These are phyloP conservation scores for Odontothrips loti DNA, from an alignment of 2,888 invertebrate species.

Conservation along the genomic window DNA sequence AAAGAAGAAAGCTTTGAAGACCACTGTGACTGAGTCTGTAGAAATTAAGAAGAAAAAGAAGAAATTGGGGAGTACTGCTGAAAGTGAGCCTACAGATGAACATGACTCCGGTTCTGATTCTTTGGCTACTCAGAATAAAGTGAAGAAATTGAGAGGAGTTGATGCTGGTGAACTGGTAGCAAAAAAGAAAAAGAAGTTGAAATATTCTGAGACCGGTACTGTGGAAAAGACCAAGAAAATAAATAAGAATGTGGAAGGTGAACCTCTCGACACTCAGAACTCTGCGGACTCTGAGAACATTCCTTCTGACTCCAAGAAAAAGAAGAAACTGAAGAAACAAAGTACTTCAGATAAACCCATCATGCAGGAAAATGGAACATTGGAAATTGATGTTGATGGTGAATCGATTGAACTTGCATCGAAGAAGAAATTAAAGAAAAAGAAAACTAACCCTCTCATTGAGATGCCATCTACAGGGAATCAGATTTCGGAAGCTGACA, in stretches of 20 bases:
- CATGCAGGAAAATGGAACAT: background rate
- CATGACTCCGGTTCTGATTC: too few relatives aligned
- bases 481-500: background rate
- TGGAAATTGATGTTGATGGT: background rate
- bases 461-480: background rate
- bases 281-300: background rate
- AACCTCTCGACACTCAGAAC: background rate
- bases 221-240: background rate
- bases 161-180: too few relatives aligned
- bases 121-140: too few relatives aligned
- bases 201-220: background rate
- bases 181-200: background rate
- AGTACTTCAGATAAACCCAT: background rate
- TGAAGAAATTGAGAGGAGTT: too few relatives aligned
- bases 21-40: background rate
- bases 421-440: background rate
- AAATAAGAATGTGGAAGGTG: background rate
- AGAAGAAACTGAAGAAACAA: background rate
- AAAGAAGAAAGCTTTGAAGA: background rate
- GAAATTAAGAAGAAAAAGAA: background rate
- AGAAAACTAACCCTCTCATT: background rate
- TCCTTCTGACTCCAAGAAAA: background rate
- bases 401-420: background rate
- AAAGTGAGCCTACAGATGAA: too few relatives aligned
- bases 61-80: background rate